These are phyloP conservation scores for Zaprionus vittiger DNA, from an alignment of 1,140 invertebrate species.

Conservation along the genomic window DNA sequence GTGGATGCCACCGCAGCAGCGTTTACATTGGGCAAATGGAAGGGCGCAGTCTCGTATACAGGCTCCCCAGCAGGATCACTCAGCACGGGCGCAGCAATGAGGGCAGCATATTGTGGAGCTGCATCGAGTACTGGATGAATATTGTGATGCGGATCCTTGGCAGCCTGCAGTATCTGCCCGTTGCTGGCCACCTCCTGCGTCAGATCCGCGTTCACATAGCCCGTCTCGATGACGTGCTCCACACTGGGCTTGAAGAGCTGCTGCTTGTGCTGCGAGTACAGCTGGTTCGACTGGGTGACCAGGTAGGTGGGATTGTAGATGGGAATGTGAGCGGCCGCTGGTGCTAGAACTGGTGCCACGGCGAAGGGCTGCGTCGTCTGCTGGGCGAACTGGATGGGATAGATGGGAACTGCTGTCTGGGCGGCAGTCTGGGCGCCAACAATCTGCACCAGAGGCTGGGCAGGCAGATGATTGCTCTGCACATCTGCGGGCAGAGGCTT, in stretches of 20 bases:
- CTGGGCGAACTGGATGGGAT: slow-evolving; percentile 73
- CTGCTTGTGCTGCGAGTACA: slow-evolving; percentile 79
- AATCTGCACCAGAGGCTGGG: slow-evolving; percentile 76
- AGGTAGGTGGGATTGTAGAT: slow-evolving; percentile 83
- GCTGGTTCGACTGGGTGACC: slow-evolving; percentile 81
- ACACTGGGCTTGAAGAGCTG: slow-evolving; percentile 77
- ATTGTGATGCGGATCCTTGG: slow-evolving; percentile 77
- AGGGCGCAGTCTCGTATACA: slow-evolving; percentile 62
- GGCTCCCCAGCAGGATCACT: slow-evolving; percentile 51
- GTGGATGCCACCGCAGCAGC: slow-evolving; percentile 41
- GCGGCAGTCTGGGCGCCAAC: slow-evolving; percentile 68
- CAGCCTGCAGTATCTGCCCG: slow-evolving; percentile 80
- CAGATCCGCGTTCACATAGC: slow-evolving; percentile 74
- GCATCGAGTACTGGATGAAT: slow-evolving; percentile 73
- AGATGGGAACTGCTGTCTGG: slow-evolving; percentile 64
- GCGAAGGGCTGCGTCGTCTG: slow-evolving; percentile 52
- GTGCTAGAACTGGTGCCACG: slow-evolving; percentile 53
- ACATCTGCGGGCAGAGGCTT: slow-evolving; percentile 83
- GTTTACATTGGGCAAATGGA: slow-evolving; percentile 69
- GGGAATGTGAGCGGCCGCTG: slow-evolving; percentile 66
- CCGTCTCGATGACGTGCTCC: slow-evolving; percentile 64
- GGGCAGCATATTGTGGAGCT: slow-evolving; percentile 73
- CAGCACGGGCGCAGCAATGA: slow-evolving; percentile 73
- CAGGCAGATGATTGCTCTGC: slow-evolving; percentile 72
- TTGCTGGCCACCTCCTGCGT: slow-evolving; percentile 83